Percentiles rank a stretch among this genome's conserved stretches.
Conservation (phyloP, 2,797 vertebrate genomes). For the Pseudochaenichthys georgianus region DNA sequence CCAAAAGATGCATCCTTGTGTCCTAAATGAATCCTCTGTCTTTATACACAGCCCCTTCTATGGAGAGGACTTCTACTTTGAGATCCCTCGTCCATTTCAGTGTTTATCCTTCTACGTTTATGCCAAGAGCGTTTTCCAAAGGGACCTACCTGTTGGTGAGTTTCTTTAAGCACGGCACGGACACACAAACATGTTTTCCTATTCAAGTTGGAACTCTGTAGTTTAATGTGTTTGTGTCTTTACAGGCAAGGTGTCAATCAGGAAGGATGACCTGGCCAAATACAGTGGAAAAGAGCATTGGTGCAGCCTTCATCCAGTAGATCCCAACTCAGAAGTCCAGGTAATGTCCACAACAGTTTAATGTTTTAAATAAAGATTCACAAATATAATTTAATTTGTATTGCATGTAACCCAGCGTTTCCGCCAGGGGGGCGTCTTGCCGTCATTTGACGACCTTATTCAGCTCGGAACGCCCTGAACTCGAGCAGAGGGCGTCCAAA, state of each 20-base stretch:
- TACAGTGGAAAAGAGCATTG: constrained; percentile 95
- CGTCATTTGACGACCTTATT: no score
- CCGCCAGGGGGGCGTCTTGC: no score
- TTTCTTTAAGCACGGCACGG: constrained; percentile 34
- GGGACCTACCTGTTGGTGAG: constrained; percentile 95
- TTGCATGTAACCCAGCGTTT: constrained; percentile 34
- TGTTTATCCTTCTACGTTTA: constrained; percentile 99
- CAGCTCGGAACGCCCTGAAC: no score
- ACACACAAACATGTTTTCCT: constrained; percentile 5
- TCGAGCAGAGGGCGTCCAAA: no score
- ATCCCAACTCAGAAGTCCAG: constrained; percentile 98
- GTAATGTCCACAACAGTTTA: constrained; percentile 72
- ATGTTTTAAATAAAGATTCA: background rate
- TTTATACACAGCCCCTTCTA: constrained; percentile 92
- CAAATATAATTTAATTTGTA: background rate
- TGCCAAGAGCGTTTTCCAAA: constrained; percentile 95
- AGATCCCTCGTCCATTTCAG: constrained; percentile 97
- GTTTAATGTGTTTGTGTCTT: constrained; percentile 41
- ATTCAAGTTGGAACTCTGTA: constrained; percentile 17
- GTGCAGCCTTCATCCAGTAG: constrained; percentile 95
- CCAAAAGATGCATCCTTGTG: background rate
- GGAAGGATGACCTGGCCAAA: constrained; percentile 95
- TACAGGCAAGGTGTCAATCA: constrained; percentile 95
- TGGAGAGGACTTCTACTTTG: constrained; percentile 98
- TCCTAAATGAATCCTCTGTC: constrained; percentile 25